A percentile compares a stretch with the other conserved stretches of the same genome.
phyloP scores from a whole-genome alignment of 2,113 vertebrate genomes.

The Onychostruthus taczanowskii region DNA sequence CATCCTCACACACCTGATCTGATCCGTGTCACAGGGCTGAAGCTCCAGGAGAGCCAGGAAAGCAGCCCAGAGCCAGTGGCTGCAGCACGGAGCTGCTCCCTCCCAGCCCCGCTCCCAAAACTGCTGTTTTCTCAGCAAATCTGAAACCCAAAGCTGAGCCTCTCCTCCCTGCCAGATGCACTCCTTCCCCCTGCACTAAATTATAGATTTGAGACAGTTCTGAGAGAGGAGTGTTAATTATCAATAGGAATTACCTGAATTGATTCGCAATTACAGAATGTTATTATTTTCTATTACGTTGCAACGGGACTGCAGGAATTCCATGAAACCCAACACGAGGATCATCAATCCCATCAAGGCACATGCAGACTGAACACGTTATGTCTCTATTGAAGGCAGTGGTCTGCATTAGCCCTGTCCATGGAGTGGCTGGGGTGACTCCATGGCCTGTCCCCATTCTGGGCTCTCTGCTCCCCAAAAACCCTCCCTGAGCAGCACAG shows the following conservation, averaged over 20 bases:
- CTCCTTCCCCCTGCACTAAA: constrained; percentile 34
- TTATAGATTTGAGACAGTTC: constrained; percentile 54
- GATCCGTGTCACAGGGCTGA: rapidly evolving
- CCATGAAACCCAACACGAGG: constrained; percentile 62
- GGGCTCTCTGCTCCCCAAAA: neutral
- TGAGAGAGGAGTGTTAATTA: constrained; percentile 69
- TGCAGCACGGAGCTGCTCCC: rapidly evolving
- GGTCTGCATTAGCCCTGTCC: constrained; percentile 50
- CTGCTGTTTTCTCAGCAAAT: neutral
- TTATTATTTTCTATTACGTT: constrained; percentile 69
- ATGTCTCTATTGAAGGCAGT: constrained; percentile 15
- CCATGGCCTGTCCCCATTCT: neutral
- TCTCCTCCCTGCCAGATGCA: neutral
- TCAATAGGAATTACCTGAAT: constrained; percentile 74
- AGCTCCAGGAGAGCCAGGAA: neutral
- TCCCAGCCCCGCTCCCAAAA: neutral
- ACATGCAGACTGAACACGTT: neutral
- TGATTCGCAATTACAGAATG: constrained; percentile 72
- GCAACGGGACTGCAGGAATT: constrained; percentile 64
- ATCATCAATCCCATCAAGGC: constrained; percentile 70
- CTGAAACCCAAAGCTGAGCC: neutral
- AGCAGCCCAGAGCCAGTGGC: rapidly evolving
- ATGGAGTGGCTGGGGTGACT: neutral
- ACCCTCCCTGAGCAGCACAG: neutral
- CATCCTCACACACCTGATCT: neutral